A percentile compares a stretch with the other conserved stretches of the same genome.
These are phyloP conservation scores for Clavelina lepadiformis DNA, from an alignment of 23 tunicate species.

Conservation along the genomic window DNA sequence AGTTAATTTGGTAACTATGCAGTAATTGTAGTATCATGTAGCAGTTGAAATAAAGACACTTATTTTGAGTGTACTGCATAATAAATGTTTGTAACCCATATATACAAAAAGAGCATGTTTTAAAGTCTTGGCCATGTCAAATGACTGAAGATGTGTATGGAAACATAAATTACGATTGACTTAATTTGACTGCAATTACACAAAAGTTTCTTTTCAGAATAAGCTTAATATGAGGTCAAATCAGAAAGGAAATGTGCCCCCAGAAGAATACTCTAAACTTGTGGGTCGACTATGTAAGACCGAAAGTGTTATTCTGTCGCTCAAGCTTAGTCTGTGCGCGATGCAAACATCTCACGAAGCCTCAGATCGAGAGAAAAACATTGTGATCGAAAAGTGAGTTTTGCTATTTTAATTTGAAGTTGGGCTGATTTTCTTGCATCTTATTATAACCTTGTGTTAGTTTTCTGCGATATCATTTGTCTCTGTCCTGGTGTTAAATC, in stretches of 20 bases:
- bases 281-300: constrained; percentile 68
- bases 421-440: not conserved
- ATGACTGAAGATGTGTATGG: no score
- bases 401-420: not conserved
- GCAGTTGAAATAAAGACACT: no score
- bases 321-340: constrained; percentile 57
- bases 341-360: constrained; percentile 55
- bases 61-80: no score
- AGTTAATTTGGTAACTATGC: constrained; percentile 35
- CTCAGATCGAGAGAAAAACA: constrained; percentile 48
- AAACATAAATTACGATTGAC: no score
- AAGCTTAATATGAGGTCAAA: no score
- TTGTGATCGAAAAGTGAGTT: constrained; percentile 74
- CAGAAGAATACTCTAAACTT: constrained; percentile 45
- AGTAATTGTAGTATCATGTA: not conserved
- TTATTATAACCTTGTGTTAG: not conserved
- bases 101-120: no score
- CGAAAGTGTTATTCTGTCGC: constrained; percentile 74
- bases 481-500: not conserved
- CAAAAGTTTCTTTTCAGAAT: constrained; percentile 4
- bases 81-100: no score
- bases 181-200: not conserved
- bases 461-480: not conserved
- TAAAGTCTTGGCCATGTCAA: not conserved
- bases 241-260: no score